phyloP scores from a whole-genome alignment of 2,888 invertebrate species.

The Pollenia amentaria region DNA sequence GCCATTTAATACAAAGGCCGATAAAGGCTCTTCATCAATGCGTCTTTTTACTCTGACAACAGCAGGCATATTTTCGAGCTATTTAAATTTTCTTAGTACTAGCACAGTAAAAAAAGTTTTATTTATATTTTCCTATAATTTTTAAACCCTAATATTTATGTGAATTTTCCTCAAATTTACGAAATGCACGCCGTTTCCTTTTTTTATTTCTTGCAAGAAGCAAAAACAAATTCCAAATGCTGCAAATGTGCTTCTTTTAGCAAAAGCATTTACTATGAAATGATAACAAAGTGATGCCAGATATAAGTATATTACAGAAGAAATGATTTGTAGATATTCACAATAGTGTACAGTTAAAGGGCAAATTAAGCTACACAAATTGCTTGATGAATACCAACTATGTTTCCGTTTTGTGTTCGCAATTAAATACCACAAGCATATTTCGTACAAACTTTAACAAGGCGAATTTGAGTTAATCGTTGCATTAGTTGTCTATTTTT shows the following conservation, averaged over 20 bases:
- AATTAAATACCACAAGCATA: too few relatives aligned
- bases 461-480: too few relatives aligned
- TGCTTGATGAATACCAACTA: too few relatives aligned
- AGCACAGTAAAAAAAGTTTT: not conserved
- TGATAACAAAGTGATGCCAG: not conserved
- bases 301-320: not conserved
- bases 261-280: slow-evolving; percentile 9
- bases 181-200: slow-evolving; percentile 46
- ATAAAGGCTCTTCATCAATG: slow-evolving; percentile 89
- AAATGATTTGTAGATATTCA: too few relatives aligned
- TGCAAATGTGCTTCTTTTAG: slow-evolving; percentile 19
- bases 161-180: not conserved
- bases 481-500: too few relatives aligned
- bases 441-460: too few relatives aligned
- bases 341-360: too few relatives aligned
- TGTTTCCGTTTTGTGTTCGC: too few relatives aligned
- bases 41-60: slow-evolving; percentile 90
- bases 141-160: not conserved
- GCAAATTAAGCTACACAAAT: too few relatives aligned
- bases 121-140: not conserved
- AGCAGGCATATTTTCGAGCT: slow-evolving; percentile 83
- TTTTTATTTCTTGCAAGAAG: slow-evolving; percentile 3
- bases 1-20: slow-evolving; percentile 89
- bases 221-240: slow-evolving; percentile 37
- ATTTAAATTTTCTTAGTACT: slow-evolving; percentile 11